These are phyloP conservation scores for Eupithecia centaureata DNA, from an alignment of 2,888 invertebrate species.

Conservation along the genomic window DNA sequence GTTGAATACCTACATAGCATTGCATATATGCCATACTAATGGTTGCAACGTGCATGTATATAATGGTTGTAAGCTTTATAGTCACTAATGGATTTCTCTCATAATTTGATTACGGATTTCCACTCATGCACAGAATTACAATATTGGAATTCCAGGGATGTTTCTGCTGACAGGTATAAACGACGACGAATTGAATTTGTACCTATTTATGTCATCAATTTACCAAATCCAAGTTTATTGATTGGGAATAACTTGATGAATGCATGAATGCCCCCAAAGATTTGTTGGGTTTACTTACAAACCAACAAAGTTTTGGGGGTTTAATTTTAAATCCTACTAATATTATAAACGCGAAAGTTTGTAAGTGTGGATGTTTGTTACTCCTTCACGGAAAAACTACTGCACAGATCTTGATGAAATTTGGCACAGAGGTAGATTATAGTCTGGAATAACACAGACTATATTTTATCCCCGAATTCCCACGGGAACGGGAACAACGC, in stretches of 20 bases:
- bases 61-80: slow-evolving; percentile 32
- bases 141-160: slow-evolving; percentile 1
- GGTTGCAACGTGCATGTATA: slow-evolving; percentile 12
- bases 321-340: no score
- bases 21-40: no score
- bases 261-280: background rate
- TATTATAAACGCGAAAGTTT: no score
- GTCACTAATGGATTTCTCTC: slow-evolving; percentile 36
- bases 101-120: slow-evolving; percentile 32
- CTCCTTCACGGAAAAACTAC: no score
- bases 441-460: no score
- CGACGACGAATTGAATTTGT: background rate
- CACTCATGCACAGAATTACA: slow-evolving; percentile 16
- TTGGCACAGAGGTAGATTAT: no score
- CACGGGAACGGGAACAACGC: no score
- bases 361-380: no score
- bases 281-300: background rate
- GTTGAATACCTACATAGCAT: no score
- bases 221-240: background rate
- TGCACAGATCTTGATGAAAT: no score
- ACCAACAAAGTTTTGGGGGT: no score
- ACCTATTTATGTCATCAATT: background rate
- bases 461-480: no score
- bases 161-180: slow-evolving; percentile 1
- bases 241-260: background rate